Conservation (phyloP, 2,797 vertebrate species). For the Yasuhikotakia modesta region DNA sequence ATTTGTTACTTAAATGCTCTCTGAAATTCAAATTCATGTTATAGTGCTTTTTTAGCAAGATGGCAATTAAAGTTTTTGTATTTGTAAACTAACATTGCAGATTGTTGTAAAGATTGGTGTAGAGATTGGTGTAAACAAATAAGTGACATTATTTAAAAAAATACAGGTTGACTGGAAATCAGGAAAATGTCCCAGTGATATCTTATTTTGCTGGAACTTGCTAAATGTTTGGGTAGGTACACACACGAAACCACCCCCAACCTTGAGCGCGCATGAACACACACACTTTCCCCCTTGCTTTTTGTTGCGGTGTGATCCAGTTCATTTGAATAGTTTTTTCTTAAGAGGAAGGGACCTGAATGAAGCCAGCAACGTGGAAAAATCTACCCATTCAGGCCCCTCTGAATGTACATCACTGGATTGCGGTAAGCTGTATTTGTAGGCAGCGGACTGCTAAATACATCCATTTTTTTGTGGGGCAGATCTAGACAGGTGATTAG, state of each 20-base stretch:
- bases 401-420: constrained; percentile 99
- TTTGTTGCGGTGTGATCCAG: constrained; percentile 85
- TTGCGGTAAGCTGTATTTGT: constrained; percentile 96
- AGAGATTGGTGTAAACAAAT: neutral
- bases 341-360: constrained; percentile 84
- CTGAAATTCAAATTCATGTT: neutral
- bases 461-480: constrained; percentile 94
- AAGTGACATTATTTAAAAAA: neutral
- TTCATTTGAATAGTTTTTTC: constrained; percentile 89
- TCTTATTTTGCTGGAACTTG: constrained; percentile 86
- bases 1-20: neutral
- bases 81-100: neutral
- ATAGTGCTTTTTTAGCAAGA: neutral
- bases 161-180: constrained; percentile 19
- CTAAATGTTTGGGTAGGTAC: constrained; percentile 83
- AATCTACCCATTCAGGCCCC: constrained; percentile 95
- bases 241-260: constrained; percentile 47
- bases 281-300: constrained; percentile 57
- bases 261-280: constrained; percentile 29
- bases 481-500: constrained; percentile 99
- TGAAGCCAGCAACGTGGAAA: constrained; percentile 99
- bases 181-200: constrained; percentile 77
- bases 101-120: neutral
- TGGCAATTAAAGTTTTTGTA: no score
- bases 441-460: constrained; percentile 99